Conservation (phyloP, 2,113 vertebrate genomes). For the Myrmecophaga tridactyla region DNA sequence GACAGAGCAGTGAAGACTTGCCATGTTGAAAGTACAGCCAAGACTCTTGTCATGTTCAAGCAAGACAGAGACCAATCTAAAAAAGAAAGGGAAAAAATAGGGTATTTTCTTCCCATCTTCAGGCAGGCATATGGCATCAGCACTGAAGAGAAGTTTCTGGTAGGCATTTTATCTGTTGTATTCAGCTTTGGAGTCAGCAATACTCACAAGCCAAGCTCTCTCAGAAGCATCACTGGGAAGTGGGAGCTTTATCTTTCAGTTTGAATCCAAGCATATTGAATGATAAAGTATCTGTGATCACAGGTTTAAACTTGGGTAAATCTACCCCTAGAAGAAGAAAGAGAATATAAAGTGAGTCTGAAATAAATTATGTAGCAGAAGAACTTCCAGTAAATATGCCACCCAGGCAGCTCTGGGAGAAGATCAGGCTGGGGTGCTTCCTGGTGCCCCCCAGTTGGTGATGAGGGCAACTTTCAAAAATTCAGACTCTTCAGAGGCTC, state of each 20-base stretch:
- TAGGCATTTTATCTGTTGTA: background rate
- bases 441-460: background rate
- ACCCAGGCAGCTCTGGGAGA: background rate
- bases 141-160: constrained; percentile 59
- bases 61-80: constrained; percentile 31
- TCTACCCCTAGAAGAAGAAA: constrained; percentile 41
- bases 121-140: constrained; percentile 36
- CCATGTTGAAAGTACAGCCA: constrained; percentile 70
- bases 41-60: constrained; percentile 63
- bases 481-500: background rate
- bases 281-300: constrained; percentile 10
- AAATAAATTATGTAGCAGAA: constrained; percentile 17
- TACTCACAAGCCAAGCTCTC: constrained; percentile 37
- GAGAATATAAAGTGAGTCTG: constrained; percentile 62
- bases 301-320: constrained; percentile 24
- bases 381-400: background rate
- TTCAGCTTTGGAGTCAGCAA: constrained; percentile 29
- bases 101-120: constrained; percentile 60
- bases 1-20: constrained; percentile 73
- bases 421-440: background rate
- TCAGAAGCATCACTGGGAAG: background rate
- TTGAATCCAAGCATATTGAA: constrained; percentile 13
- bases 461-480: background rate
- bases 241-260: constrained; percentile 24
- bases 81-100: constrained; percentile 48